These are phyloP conservation scores for sheep (Ovis aries) DNA, from an alignment of 2,113 vertebrate species.

Conservation along the genomic window DNA sequence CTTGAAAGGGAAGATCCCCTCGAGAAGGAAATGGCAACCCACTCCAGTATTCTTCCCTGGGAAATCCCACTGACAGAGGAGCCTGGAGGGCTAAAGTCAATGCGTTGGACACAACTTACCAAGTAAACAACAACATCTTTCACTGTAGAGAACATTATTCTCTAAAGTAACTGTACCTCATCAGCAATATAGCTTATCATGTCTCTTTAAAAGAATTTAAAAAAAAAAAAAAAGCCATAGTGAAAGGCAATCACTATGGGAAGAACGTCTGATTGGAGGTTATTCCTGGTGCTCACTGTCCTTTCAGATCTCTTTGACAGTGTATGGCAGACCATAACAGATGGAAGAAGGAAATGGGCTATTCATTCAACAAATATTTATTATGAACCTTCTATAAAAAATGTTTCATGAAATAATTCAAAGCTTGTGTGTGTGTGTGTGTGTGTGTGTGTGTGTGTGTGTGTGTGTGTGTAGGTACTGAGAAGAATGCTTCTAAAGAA, in stretches of 20 bases:
- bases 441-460: background rate
- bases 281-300: background rate
- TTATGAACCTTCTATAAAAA: background rate
- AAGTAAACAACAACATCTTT: background rate
- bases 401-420: background rate
- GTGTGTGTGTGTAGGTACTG: background rate
- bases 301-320: background rate
- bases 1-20: background rate
- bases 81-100: background rate
- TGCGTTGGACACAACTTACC: background rate
- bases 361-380: slow-evolving; percentile 26
- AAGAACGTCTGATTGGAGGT: background rate
- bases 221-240: background rate
- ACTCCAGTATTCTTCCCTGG: background rate
- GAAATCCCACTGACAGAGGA: background rate
- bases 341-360: background rate
- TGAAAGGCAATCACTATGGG: background rate
- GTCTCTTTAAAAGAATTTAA: background rate
- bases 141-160: background rate
- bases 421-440: background rate
- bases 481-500: background rate
- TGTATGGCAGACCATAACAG: background rate
- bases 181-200: background rate
- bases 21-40: background rate
- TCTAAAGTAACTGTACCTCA: background rate